Conservation (phyloP, 2,113 vertebrate genomes). For the Monopterus albus region DNA sequence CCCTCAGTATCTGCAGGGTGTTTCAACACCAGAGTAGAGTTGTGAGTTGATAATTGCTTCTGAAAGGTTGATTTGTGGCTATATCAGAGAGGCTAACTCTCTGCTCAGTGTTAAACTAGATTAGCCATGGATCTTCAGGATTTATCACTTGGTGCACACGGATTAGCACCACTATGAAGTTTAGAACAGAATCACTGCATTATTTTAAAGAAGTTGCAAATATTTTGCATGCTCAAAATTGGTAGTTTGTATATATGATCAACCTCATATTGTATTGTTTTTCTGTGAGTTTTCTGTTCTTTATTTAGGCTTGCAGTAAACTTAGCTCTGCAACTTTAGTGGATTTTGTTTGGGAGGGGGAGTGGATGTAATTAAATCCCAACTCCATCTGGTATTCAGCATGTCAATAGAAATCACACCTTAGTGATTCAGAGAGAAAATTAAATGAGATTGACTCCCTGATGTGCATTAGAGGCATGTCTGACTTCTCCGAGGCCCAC, state of each 20-base stretch:
- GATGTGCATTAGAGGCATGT: conserved; percentile 44
- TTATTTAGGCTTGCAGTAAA: neutral
- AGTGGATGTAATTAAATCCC: conserved; percentile 61
- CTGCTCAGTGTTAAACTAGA: conserved; percentile 84
- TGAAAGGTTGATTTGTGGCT: conserved; percentile 87
- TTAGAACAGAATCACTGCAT: conserved; percentile 81
- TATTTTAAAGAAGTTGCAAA: too few species aligned
- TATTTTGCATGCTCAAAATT: conserved; percentile 11
- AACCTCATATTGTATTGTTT: neutral
- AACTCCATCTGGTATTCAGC: conserved; percentile 53
- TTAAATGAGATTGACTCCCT: conserved; percentile 57
- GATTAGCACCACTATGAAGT: conserved; percentile 86
- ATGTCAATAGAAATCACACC: conserved; percentile 67
- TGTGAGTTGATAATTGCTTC: conserved; percentile 85
- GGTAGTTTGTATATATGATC: conserved; percentile 8
- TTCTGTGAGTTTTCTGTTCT: neutral
- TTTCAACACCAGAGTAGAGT: conserved; percentile 65
- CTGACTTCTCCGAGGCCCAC: conserved; percentile 30
- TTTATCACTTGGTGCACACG: conserved; percentile 86
- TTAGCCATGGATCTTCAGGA: conserved; percentile 86
- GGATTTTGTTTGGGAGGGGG: conserved; percentile 38
- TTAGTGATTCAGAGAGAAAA: conserved; percentile 58
- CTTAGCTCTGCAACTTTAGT: conserved; percentile 20
- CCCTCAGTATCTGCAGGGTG: conserved; percentile 51
- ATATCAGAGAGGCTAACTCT: conserved; percentile 80